Conservation (phyloP, 2,888 invertebrate genomes). For the Stegana nigrithorax region DNA sequence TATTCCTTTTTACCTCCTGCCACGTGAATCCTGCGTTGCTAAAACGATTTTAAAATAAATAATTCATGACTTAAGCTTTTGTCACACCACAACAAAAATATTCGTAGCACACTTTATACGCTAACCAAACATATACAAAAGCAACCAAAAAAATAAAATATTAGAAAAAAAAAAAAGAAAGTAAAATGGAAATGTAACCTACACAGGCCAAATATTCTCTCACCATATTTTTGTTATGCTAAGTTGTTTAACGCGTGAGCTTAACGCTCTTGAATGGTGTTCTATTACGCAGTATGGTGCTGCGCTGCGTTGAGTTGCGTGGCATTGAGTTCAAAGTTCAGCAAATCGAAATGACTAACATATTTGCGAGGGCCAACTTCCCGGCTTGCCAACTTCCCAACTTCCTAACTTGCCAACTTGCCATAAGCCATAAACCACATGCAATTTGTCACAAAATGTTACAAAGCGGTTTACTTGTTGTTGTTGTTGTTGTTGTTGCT, state of each 20-base stretch:
- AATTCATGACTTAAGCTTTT: slow-evolving; percentile 10
- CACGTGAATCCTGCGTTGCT: not conserved
- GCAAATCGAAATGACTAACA: not conserved
- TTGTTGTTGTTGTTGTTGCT: not conserved
- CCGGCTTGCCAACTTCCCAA: no score
- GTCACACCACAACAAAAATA: not conserved
- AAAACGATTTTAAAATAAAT: slow-evolving; percentile 15
- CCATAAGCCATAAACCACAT: not conserved
- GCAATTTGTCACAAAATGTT: slow-evolving; percentile 17
- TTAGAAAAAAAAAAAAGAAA: no score
- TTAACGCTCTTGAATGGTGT: no score
- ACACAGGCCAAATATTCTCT: no score
- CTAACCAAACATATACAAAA: no score
- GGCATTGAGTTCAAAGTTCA: not conserved
- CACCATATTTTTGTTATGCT: no score
- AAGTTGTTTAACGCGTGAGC: no score
- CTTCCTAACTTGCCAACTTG: no score
- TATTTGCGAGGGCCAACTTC: not conserved
- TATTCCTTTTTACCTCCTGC: not conserved
- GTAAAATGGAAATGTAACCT: no score
- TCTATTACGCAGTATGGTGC: no score
- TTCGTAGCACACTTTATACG: not conserved
- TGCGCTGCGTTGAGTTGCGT: no score
- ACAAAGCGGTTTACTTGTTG: not conserved
- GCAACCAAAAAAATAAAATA: no score